Conservation (phyloP, 2,113 vertebrate genomes). For the Tyto alba region DNA sequence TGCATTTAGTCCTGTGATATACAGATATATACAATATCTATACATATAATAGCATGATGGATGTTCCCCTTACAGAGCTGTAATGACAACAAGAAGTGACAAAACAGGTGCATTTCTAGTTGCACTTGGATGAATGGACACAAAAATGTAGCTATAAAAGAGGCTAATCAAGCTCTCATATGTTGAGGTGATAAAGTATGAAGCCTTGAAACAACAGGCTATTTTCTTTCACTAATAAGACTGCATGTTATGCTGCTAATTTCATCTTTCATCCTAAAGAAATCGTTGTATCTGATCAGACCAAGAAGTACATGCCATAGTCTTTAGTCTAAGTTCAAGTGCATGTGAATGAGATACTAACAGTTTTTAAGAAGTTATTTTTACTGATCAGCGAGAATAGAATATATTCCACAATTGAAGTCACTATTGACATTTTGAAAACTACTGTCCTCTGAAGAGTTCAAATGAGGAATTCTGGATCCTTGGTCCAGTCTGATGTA, state of each 20-base stretch:
- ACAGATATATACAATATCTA: neutral
- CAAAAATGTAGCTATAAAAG: neutral
- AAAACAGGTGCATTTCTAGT: neutral
- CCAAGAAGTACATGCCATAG: fast-evolving
- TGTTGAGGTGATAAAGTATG: neutral
- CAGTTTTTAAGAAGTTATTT: neutral
- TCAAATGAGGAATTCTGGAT: neutral
- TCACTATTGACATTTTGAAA: neutral
- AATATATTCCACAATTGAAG: neutral
- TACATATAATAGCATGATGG: neutral
- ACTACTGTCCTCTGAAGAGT: neutral
- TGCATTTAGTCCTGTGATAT: neutral
- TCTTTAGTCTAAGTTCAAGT: neutral
- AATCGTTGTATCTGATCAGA: neutral
- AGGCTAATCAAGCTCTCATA: neutral
- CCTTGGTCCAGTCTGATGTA: neutral
- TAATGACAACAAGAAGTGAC: neutral
- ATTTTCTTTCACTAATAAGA: neutral
- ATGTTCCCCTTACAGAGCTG: neutral
- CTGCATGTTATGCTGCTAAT: neutral
- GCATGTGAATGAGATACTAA: neutral
- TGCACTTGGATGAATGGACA: neutral
- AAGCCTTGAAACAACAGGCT: neutral
- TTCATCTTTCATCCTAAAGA: neutral
- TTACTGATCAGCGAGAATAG: neutral